These are phyloP conservation scores for Cygnus atratus DNA, from an alignment of 2,113 vertebrate genomes.

Conservation along the genomic window DNA sequence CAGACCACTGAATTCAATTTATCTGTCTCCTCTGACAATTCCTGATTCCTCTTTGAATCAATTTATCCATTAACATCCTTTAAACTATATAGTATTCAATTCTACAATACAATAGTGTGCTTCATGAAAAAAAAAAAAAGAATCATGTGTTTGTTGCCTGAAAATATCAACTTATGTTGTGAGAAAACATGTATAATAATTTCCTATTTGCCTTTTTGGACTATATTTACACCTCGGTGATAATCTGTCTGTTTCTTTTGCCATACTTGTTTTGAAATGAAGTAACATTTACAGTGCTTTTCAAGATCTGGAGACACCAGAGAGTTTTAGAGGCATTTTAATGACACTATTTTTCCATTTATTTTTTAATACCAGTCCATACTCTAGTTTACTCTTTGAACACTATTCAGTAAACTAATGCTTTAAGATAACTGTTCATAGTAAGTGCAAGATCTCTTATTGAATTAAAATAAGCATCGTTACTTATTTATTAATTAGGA, in stretches of 20 bases:
- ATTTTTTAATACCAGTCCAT: neutral
- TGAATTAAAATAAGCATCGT: neutral
- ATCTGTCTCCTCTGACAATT: neutral
- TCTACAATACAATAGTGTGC: neutral
- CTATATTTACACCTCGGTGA: neutral
- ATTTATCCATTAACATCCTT: neutral
- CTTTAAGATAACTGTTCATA: neutral
- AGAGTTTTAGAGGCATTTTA: neutral
- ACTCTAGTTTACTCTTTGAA: neutral
- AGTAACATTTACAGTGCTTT: neutral
- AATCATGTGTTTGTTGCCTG: neutral
- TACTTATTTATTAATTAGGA: neutral
- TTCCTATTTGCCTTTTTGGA: neutral
- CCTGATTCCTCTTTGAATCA: neutral
- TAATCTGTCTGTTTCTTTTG: neutral
- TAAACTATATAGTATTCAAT: neutral
- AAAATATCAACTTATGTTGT: neutral
- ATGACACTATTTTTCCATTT: neutral
- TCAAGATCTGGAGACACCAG: neutral
- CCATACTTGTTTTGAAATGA: neutral
- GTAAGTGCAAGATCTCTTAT: neutral
- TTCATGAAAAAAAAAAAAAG: neutral
- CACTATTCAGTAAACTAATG: neutral
- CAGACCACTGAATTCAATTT: neutral
- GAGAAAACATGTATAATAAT: rapidly evolving